Conservation (phyloP, 2,797 vertebrate species). For the Chrysocyon brachyurus region DNA sequence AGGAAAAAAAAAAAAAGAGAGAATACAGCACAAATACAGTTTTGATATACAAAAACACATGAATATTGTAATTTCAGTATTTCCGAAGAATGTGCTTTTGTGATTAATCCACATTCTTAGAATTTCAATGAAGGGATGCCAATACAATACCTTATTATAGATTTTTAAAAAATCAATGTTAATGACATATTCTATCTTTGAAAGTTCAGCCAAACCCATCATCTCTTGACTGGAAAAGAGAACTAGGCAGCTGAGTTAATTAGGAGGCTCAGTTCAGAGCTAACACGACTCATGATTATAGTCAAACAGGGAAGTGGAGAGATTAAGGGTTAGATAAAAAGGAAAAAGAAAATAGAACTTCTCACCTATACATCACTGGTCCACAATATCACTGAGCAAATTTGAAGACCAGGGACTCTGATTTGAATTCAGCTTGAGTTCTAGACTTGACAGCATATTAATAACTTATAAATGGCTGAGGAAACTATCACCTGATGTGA, state of each 20-base stretch:
- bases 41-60: slow-evolving; percentile 42
- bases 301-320: slow-evolving; percentile 33
- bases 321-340: slow-evolving; percentile 56
- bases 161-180: background rate
- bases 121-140: slow-evolving; percentile 40
- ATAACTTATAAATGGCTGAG: slow-evolving; percentile 28
- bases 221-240: slow-evolving; percentile 16
- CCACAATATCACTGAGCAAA: slow-evolving; percentile 24
- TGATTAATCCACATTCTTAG: slow-evolving; percentile 10
- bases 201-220: background rate
- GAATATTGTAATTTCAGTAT: background rate
- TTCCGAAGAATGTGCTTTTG: slow-evolving; percentile 51
- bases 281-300: slow-evolving; percentile 14
- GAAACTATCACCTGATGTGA: slow-evolving; percentile 31
- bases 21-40: background rate
- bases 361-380: background rate
- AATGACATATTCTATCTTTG: slow-evolving; percentile 20
- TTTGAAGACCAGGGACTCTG: background rate
- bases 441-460: slow-evolving; percentile 56
- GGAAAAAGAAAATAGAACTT: slow-evolving; percentile 3
- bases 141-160: background rate
- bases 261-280: background rate
- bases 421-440: slow-evolving; percentile 60
- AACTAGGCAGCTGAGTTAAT: slow-evolving; percentile 44
- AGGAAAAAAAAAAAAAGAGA: background rate